Evolutionary conservation across 2,888 invertebrate genomes (phyloP), one percentile per base, ranked within the genome.

Genomic region (Mellilla xanthometata): DNA sequence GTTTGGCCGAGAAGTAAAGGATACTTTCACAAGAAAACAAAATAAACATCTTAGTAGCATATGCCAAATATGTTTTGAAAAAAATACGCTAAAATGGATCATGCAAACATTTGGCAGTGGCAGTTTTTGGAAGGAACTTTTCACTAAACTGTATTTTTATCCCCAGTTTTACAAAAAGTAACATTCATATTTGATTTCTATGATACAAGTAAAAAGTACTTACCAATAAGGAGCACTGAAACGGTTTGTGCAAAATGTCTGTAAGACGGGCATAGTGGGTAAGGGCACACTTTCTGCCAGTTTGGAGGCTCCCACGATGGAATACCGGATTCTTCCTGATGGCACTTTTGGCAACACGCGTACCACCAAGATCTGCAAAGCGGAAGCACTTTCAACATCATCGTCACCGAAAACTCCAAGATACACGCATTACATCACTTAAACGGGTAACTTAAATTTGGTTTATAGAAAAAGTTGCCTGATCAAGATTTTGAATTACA

Each of bases 191-290:
- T n/a, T n/a, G n/a, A n/a, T n/a, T n/a, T n/a, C n/a, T n/a, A n/a
- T n/a, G n/a, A n/a, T n/a, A n/a, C n/a, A n/a, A n/a, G n/a, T n/a
- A n/a, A n/a, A 12, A n/a, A 39, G 22, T 23, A 56, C 76, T 87
- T 70, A 92, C 93, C 95, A 68, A 96, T 93, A 38, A 96, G 75
- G 56, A 94, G 87, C 39, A 96, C 90, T 38, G 95, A 92, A 51
- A 95, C 52, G 10, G 95, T 90, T 62, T 96, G 92, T n/a, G 96
- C 94, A 71, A 95, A 93, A 71, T 95, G 94, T 55, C 96, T 91
- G 80, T 95, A 96, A 0, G 95, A 94, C 12, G 96, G 96, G 68
- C 96, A 97, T 72, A 96, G 92, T 11, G 96, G 96, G 66, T 94
- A 95, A 0, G 96, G 96, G 74, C 95, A 96, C 65, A 95, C 76